Evolutionary conservation across 2,797 vertebrate species (phyloP), one percentile per base, ranked within the genome.

Genomic region (Novumbra hubbsi): DNA sequence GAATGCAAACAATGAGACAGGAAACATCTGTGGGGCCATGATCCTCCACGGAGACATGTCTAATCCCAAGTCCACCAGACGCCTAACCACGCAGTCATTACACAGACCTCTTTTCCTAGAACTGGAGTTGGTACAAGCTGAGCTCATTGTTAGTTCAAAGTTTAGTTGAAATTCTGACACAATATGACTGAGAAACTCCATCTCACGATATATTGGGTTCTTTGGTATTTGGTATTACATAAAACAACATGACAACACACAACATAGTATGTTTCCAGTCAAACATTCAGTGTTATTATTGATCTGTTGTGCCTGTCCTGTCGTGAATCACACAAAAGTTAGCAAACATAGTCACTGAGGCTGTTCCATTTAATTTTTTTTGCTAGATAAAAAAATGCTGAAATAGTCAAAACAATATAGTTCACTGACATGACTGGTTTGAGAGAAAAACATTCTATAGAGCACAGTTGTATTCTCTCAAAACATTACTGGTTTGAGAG

Each of bases 1-100:
- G 78, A 78, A 71, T 78, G 19, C 48, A 70, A 92, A 94, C 91
- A 94, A 94, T 92, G 82, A 87, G 72, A 78, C 91, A 91, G 91
- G 92, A 93, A 93, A 90, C 92, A 92, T 89, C 91, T 93, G 92
- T 78, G 57, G 21, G 77, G 68, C 62, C 49, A 66, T 80, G 84
- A 78, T 81, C 74, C 75, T 77, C 78, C 76, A 74, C 73, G 80
- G 55, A 74, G 72, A 87, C 80, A 82, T 60, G 75, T 85, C 74
- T 79, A 80, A 77, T 78, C 82, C 77, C 73, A 75, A 55, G 71
- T 78, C 83, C 77, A 73, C 77, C 81, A 77, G 77, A 80, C 57
- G 8, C 19, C 73, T 34, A 66, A 82, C 76, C 76, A 66, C 52
- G 70, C 78, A 73, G 75, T 76, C 76, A 79, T 65, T 73, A 77